Conservation (phyloP, 1,140 invertebrate species). For the Drosophila rufa region DNA sequence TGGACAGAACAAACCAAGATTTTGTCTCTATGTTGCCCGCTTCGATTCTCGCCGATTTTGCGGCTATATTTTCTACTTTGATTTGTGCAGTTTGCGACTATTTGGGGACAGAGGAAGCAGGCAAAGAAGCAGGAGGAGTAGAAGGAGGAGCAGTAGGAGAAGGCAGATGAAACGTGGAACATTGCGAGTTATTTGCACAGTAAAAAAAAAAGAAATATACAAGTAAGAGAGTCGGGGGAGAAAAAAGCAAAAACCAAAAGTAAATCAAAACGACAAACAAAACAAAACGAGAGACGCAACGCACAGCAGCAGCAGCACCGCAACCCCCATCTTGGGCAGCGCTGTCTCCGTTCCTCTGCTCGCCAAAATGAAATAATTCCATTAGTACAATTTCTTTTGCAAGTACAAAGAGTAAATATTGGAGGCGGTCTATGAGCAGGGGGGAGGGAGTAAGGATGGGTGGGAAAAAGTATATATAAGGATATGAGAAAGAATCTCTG, state of each 20-base stretch:
- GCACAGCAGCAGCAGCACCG: conserved; percentile 9
- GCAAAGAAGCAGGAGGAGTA: background rate
- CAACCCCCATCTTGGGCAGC: conserved; percentile 1
- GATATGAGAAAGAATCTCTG: background rate
- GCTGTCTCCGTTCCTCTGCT: conserved; percentile 10
- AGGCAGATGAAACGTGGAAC: conserved; percentile 47
- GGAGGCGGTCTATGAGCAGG: conserved; percentile 40
- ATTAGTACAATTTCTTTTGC: conserved; percentile 85
- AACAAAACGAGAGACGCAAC: conserved; percentile 73
- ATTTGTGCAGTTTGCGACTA: conserved; percentile 41
- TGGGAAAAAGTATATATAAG: background rate
- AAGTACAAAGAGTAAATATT: conserved; percentile 85
- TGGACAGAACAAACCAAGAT: background rate
- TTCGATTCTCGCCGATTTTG: conserved; percentile 10
- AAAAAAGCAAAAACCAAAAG: conserved; percentile 58
- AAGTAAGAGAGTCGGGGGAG: background rate
- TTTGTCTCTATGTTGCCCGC: conserved; percentile 8
- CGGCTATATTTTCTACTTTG: conserved; percentile 49
- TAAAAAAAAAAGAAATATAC: conserved; percentile 27
- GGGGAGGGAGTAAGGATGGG: background rate
- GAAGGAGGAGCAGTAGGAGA: conserved; percentile 2
- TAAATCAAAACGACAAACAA: conserved; percentile 80
- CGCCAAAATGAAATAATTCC: conserved; percentile 82
- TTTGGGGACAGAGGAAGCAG: conserved; percentile 36
- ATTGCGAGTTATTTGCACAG: conserved; percentile 72